phyloP scores from a whole-genome alignment of 2,888 invertebrate genomes.

The Agrotis puta region DNA sequence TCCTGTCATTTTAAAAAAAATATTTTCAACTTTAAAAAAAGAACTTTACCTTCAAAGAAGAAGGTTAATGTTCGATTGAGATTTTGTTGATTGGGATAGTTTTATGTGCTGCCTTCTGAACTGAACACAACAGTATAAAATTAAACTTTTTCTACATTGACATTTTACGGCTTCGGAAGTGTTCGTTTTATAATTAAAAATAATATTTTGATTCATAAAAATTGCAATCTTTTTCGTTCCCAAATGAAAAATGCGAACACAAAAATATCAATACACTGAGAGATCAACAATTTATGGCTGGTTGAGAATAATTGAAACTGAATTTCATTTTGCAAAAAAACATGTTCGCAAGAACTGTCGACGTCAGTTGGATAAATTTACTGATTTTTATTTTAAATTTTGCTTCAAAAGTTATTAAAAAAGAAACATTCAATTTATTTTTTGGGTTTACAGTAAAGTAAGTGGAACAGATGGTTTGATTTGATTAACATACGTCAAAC shows the following conservation, averaged over 20 bases:
- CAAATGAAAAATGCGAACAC: constrained; percentile 37
- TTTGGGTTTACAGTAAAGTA: constrained; percentile 3
- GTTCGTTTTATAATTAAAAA: constrained; percentile 6
- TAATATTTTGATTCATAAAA: background rate
- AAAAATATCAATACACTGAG: constrained; percentile 41
- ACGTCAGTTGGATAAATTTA: constrained; percentile 45
- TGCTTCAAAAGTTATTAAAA: constrained; percentile 41
- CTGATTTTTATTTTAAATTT: constrained; percentile 33
- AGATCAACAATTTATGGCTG: constrained; percentile 52
- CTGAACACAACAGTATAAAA: too few species aligned
- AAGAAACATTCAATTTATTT: constrained; percentile 49
- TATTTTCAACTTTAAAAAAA: too few species aligned
- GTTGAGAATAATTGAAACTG: constrained; percentile 63
- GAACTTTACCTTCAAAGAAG: too few species aligned
- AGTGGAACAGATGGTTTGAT: constrained; percentile 17
- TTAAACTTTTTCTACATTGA: too few species aligned
- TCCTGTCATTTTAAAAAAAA: too few species aligned
- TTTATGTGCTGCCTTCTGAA: too few species aligned
- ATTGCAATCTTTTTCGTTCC: constrained; percentile 12
- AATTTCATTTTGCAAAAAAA: constrained; percentile 62
- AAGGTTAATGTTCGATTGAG: too few species aligned
- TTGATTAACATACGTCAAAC: constrained; percentile 3
- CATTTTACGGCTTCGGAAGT: too few species aligned
- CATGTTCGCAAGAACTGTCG: constrained; percentile 54
- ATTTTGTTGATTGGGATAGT: too few species aligned